phyloP scores from a whole-genome alignment of 2,113 vertebrate species.

The Limnothrissa miodon region DNA sequence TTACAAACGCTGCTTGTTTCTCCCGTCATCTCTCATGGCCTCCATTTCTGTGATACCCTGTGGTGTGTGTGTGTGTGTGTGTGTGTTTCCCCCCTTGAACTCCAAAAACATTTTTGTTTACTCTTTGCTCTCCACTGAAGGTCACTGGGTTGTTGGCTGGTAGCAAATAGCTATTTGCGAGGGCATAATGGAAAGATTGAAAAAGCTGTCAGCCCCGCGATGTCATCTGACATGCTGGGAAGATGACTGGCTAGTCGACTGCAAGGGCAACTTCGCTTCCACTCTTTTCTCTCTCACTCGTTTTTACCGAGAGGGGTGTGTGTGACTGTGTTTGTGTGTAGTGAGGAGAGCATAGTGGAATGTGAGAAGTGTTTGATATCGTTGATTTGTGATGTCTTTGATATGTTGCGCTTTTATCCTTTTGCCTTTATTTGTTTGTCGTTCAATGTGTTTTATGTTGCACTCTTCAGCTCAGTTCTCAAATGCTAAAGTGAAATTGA shows the following conservation, averaged over 20 bases:
- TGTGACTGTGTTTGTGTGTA: not conserved
- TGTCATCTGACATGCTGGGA: conserved; percentile 6
- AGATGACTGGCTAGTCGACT: conserved; percentile 8
- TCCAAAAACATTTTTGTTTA: not conserved
- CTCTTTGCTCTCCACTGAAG: not conserved
- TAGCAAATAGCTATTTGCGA: conserved; percentile 12
- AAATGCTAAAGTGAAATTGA: not conserved
- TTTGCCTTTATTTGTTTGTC: not conserved
- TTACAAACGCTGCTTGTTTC: not conserved
- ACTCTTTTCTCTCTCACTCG: not conserved
- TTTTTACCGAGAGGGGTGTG: not conserved
- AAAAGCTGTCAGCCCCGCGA: not conserved
- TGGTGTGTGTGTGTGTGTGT: not conserved
- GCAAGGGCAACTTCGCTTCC: not conserved
- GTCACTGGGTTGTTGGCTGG: not conserved
- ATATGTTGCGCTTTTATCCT: not conserved
- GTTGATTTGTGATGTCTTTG: not conserved
- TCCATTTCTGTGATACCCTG: not conserved
- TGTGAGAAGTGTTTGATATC: not conserved
- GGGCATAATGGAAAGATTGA: conserved; percentile 7
- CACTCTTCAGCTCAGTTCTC: not conserved
- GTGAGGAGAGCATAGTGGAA: not conserved
- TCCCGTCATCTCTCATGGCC: not conserved
- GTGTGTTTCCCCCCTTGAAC: not conserved
- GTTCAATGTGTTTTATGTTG: not conserved